Base-by-base conservation (phyloP, 2,888 invertebrate genomes). In the Ischnus inquisitorius region DNA sequence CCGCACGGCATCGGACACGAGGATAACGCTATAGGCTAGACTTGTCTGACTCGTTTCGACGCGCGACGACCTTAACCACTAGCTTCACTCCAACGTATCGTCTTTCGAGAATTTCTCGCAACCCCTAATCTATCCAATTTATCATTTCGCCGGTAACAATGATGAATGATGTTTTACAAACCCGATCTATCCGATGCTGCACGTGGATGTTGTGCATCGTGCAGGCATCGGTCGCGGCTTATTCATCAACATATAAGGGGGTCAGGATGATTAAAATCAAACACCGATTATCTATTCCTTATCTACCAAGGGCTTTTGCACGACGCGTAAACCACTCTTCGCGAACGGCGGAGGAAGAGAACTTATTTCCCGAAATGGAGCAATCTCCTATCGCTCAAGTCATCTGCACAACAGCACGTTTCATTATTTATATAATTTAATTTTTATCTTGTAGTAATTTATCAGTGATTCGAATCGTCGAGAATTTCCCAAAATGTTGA, bases 111-210 rank as follows among this genome's bases (percentile, higher is more conserved):
- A 67, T 71, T 25, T 74, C 75, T 71, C 68, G 65, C 57, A 34
- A 51, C 65, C 74, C 48, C 67, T 67, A 81, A 84, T 84, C 84
- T 84, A 84, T 84, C 81, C 84, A 84, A 84, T 84, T 84, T 84
- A 84, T 84, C 84, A 81, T 78, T 81, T 69, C 78, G 51, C 69
- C 41, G 34, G 65, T 65, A 81, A 84, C 81, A 81, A 75, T 84
- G 84, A 84, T 84, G 78, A 81, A 84, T 81, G 57, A 81, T 78
- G 69, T 39, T 60, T 62, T 57, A 60, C 69, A 51, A 62, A 65
- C 34, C 51, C 34, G 43, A 64, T 62, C 60, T 72, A 72, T 80
- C 71, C 57, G 62, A 39, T 64, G 39, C 62, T 65, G 2, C 65
- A 4, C 14, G 19, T 14, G 16, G 16, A 64, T 64, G n/a, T 62